Evolutionary conservation across 2,797 vertebrate genomes (phyloP).

Genomic region (Lateolabrax maculatus): DNA sequence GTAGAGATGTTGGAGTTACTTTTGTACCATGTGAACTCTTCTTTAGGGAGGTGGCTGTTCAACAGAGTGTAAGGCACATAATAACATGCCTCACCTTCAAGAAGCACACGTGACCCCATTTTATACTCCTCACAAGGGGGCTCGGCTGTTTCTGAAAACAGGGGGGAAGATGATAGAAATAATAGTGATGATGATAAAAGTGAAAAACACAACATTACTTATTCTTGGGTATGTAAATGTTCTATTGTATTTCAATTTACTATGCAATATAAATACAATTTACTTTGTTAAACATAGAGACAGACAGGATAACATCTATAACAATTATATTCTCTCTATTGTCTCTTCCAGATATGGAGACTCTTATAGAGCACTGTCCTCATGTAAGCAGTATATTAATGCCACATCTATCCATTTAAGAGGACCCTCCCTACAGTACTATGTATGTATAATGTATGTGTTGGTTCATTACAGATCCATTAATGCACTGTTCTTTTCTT

Average conservation of each 20-base stretch:
- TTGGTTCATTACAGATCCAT: not conserved
- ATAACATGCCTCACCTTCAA: slow-evolving; percentile 55
- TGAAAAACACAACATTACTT: not conserved
- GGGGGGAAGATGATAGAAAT: not conserved
- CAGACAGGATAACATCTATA: not conserved
- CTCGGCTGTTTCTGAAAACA: not conserved
- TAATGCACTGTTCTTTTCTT: not conserved
- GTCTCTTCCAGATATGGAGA: not conserved
- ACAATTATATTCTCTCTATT: not conserved
- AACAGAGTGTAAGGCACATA: accelerated
- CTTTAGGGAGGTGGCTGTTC: accelerated
- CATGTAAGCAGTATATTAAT: not conserved
- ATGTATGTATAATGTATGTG: not conserved
- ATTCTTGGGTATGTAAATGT: not conserved
- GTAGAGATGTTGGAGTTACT: not conserved
- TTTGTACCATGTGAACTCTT: slow-evolving; percentile 56
- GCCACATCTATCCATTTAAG: not conserved
- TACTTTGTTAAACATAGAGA: not conserved
- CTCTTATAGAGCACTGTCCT: not conserved
- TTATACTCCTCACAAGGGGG: accelerated
- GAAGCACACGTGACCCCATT: accelerated
- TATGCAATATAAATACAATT: too few relatives aligned
- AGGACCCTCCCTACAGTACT: not conserved
- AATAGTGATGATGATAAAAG: not conserved
- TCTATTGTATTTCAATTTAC: not conserved